A percentile compares a stretch with the other conserved stretches of the same genome.
phyloP scores from a whole-genome alignment of 1,140 invertebrate genomes.

The Zaprionus nigranus region DNA sequence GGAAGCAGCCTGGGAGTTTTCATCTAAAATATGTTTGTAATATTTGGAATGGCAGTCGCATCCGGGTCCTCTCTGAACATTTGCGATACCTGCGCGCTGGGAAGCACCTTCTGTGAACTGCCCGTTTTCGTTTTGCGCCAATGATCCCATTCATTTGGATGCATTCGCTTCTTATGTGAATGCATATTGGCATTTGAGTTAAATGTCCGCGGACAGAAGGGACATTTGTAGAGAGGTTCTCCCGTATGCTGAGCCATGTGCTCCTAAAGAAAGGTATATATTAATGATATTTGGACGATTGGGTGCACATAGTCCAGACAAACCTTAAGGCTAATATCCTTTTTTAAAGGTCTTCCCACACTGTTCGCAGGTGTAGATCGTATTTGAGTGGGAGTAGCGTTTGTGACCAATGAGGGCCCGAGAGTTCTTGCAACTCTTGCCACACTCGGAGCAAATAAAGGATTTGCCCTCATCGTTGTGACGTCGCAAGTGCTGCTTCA shows the following conservation, averaged over 20 bases:
- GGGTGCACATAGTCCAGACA: not conserved
- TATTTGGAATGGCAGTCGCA: conserved; percentile 63
- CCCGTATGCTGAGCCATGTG: conserved; percentile 83
- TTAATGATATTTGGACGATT: not conserved
- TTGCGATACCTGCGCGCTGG: conserved; percentile 71
- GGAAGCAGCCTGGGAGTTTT: not conserved
- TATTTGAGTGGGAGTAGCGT: conserved; percentile 76
- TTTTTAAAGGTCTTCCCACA: conserved; percentile 83
- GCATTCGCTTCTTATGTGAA: conserved; percentile 81
- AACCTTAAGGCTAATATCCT: conserved; percentile 78
- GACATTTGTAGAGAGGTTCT: conserved; percentile 78
- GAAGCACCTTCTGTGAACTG: conserved; percentile 70
- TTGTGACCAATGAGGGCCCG: conserved; percentile 76
- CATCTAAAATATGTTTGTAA: conserved; percentile 31
- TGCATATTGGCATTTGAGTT: conserved; percentile 84
- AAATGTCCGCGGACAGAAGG: conserved; percentile 79
- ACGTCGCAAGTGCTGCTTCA: conserved; percentile 73
- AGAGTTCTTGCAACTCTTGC: conserved; percentile 76
- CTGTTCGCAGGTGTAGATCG: conserved; percentile 77
- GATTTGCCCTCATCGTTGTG: conserved; percentile 74
- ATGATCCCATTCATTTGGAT: conserved; percentile 79
- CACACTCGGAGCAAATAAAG: conserved; percentile 74
- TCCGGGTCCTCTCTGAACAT: conserved; percentile 70
- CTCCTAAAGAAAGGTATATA: conserved; percentile 57
- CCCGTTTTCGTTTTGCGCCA: conserved; percentile 79